Conservation (phyloP, 2,113 vertebrate species). For the Oreocharis arfaki region DNA sequence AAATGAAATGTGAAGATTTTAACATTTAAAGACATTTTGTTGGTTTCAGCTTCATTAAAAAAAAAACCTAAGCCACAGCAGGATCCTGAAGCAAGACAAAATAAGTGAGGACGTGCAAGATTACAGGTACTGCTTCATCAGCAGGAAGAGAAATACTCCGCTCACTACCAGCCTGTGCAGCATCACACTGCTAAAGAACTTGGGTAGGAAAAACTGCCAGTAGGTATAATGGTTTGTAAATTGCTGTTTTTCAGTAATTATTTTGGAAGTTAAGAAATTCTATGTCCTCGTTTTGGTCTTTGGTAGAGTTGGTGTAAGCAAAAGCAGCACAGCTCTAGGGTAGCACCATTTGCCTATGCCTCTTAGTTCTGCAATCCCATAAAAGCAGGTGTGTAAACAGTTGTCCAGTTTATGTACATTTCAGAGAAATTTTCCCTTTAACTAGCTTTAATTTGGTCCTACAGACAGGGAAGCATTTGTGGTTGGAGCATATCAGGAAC, state of each 20-base stretch:
- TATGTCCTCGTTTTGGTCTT: neutral
- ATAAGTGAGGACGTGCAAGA: neutral
- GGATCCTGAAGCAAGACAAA: neutral
- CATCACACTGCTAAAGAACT: neutral
- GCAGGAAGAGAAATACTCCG: neutral
- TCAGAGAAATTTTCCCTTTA: neutral
- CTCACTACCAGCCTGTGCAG: neutral
- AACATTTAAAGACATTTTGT: neutral
- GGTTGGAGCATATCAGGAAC: neutral
- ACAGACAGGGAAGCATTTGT: fast-evolving
- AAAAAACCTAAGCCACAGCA: neutral
- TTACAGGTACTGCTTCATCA: neutral
- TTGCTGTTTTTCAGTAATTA: neutral
- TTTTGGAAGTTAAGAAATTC: neutral
- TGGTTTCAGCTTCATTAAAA: neutral
- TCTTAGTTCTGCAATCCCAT: neutral
- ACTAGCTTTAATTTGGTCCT: neutral
- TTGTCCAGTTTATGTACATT: neutral
- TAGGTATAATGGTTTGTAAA: neutral
- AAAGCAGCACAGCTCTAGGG: neutral
- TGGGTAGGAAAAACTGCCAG: neutral
- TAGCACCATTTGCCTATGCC: neutral
- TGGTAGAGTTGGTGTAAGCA: neutral
- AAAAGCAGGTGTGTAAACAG: neutral
- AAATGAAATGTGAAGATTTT: neutral